Evolutionary conservation across 1,140 invertebrate species (phyloP).

Genomic region (Heliothis virescens): DNA sequence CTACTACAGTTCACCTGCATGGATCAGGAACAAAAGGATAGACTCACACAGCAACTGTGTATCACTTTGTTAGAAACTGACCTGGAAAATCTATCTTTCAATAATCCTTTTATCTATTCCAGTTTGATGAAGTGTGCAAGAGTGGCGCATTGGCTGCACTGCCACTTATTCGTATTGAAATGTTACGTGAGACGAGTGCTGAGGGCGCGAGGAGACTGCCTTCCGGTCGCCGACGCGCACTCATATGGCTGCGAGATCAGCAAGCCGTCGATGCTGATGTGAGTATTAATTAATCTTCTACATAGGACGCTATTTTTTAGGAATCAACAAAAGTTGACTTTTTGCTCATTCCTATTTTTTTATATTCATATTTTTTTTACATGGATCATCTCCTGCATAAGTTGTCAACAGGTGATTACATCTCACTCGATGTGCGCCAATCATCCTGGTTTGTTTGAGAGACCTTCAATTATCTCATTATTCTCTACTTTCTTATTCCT

Average conservation of each 20-base stretch:
- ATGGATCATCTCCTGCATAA: too few species aligned
- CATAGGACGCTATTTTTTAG: not conserved
- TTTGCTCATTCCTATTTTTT: too few species aligned
- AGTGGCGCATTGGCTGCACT: slow-evolving; percentile 65
- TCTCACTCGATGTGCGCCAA: too few species aligned
- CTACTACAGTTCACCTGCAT: too few species aligned
- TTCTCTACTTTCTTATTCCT: too few species aligned
- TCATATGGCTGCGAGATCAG: slow-evolving; percentile 62
- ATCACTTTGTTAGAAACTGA: too few species aligned
- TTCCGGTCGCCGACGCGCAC: slow-evolving; percentile 66
- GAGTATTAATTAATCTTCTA: slow-evolving; percentile 10
- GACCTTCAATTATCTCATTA: too few species aligned
- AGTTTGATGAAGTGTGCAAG: slow-evolving; percentile 73
- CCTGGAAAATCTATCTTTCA: not conserved
- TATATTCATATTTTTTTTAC: too few species aligned
- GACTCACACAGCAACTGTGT: too few species aligned
- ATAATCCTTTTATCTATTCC: not conserved
- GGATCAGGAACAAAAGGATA: too few species aligned
- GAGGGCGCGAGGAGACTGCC: slow-evolving; percentile 65
- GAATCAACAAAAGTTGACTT: not conserved
- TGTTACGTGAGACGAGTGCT: slow-evolving; percentile 67
- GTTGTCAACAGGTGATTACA: too few species aligned
- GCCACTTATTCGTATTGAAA: slow-evolving; percentile 65
- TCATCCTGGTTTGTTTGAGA: too few species aligned
- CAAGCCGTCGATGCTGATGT: slow-evolving; percentile 55